A percentile compares a stretch with the other conserved stretches of the same genome.
Conservation (phyloP, 2,113 vertebrate species). For the Chrysemys picta region DNA sequence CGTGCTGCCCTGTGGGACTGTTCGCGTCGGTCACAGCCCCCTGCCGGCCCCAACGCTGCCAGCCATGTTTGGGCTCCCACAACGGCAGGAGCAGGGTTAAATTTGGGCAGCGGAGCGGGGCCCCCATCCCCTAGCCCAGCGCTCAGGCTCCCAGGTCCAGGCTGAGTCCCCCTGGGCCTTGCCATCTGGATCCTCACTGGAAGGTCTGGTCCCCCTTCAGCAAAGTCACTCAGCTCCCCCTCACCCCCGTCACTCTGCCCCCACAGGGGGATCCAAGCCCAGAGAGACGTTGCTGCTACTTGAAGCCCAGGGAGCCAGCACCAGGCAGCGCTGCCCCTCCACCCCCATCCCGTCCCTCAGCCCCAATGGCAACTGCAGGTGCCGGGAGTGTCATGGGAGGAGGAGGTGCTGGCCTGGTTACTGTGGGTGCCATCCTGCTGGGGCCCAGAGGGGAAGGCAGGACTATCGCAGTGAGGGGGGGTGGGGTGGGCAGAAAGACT, state of each 20-base stretch:
- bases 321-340: not conserved
- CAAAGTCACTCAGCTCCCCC: not conserved
- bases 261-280: not conserved
- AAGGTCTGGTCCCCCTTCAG: not conserved
- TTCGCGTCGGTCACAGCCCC: too few species aligned
- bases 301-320: not conserved
- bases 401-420: not conserved
- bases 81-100: not conserved
- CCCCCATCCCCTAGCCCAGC: not conserved
- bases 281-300: not conserved
- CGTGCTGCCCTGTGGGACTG: not conserved
- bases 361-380: not conserved
- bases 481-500: rapidly evolving
- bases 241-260: too few species aligned
- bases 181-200: not conserved
- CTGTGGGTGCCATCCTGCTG: not conserved
- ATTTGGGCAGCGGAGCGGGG: not conserved
- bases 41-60: not conserved
- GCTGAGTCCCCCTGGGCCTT: not conserved
- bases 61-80: not conserved
- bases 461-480: too few species aligned
- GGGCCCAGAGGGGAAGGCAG: not conserved
- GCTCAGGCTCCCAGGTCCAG: too few species aligned
- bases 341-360: too few species aligned
- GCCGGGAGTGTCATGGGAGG: too few species aligned